Percentiles rank a stretch among this genome's conserved stretches.
These are phyloP conservation scores for Anolis apletophallus DNA, from an alignment of 2,797 vertebrate genomes.

Conservation along the genomic window DNA sequence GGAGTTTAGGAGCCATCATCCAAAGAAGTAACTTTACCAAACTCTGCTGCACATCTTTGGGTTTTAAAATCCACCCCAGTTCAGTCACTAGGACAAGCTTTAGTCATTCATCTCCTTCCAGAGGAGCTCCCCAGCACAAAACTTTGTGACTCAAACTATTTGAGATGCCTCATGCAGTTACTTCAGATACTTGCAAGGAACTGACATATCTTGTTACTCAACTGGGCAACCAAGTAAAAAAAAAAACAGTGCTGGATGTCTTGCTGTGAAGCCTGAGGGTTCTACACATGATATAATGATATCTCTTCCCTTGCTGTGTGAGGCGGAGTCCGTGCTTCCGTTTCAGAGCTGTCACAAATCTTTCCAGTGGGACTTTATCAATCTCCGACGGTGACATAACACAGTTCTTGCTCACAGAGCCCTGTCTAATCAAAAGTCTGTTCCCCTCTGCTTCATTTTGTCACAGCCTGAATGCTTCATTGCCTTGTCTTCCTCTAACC, in stretches of 20 bases:
- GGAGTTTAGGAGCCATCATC: not conserved
- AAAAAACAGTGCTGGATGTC: not conserved
- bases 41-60: too few species aligned
- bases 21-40: not conserved
- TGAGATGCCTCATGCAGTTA: conserved; percentile 13
- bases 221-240: conserved; percentile 33
- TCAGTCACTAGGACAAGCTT: not conserved
- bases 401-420: not conserved
- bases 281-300: not conserved
- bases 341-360: not conserved
- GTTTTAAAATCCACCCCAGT: not conserved
- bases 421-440: not conserved
- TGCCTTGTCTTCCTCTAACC: rapidly evolving
- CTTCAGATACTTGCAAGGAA: not conserved
- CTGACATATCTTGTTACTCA: conserved; percentile 8
- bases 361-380: conserved; percentile 12
- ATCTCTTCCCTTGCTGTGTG: not conserved
- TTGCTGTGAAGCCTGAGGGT: not conserved
- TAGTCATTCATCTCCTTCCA: not conserved
- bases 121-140: not conserved
- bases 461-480: not conserved
- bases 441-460: not conserved
- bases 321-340: conserved; percentile 9
- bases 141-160: conserved; percentile 23
- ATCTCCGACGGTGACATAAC: not conserved